Percentiles rank a stretch among this genome's conserved stretches.
Evolutionary conservation across 2,888 invertebrate genomes (phyloP).

Genomic region (Caradrina clavipalpis): DNA sequence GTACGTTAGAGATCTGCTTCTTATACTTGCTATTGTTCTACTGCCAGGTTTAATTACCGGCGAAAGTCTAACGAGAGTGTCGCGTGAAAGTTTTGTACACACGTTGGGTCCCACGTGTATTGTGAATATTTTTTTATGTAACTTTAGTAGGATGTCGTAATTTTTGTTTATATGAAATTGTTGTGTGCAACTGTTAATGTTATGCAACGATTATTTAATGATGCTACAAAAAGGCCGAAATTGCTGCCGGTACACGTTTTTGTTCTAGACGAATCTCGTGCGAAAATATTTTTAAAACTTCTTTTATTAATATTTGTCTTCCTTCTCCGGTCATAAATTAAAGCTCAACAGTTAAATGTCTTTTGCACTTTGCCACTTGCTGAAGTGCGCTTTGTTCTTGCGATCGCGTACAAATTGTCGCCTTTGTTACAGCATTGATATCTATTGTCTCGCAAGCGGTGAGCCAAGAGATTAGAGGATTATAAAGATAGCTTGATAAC

Average conservation of each 20-base stretch:
- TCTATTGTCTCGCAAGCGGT: constrained; percentile 27
- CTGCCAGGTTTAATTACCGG: constrained; percentile 87
- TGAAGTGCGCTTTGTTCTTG: constrained; percentile 32
- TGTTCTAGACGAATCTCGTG: constrained; percentile 42
- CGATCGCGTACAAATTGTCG: constrained; percentile 26
- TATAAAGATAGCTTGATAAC: constrained; percentile 51
- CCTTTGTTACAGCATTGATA: constrained; percentile 31
- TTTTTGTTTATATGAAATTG: constrained; percentile 74
- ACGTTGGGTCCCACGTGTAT: constrained; percentile 78
- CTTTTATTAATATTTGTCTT: constrained; percentile 39
- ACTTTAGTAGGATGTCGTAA: constrained; percentile 74
- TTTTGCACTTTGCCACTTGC: constrained; percentile 28
- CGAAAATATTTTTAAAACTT: constrained; percentile 51
- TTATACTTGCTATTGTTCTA: constrained; percentile 87
- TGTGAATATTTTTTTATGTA: constrained; percentile 76
- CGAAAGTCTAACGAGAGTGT: constrained; percentile 89
- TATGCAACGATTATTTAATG: constrained; percentile 70
- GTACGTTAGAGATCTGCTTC: constrained; percentile 84
- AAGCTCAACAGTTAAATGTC: constrained; percentile 14
- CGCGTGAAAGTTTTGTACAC: constrained; percentile 83
- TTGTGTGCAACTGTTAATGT: constrained; percentile 69
- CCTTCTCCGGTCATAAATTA: constrained; percentile 16
- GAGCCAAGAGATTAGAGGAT: constrained; percentile 48
- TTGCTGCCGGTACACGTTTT: constrained; percentile 38
- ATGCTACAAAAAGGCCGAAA: constrained; percentile 46